Evolutionary conservation across 2,888 invertebrate species (phyloP).

Genomic region (Pharmacophagus antenor): DNA sequence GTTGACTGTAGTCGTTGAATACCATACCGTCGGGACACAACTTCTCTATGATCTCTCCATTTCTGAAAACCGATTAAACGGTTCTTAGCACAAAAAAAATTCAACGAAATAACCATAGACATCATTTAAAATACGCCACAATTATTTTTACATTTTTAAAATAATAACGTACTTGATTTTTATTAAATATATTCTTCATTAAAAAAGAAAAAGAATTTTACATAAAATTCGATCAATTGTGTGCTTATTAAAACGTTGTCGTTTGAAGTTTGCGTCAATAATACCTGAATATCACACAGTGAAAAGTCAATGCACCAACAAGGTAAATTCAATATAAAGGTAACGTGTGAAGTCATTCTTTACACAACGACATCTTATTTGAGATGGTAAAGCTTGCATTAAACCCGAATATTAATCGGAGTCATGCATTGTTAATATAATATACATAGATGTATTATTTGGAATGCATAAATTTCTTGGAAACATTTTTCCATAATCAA

Average conservation of each 20-base stretch:
- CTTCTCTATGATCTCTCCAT: constrained; percentile 87
- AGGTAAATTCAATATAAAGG: constrained; percentile 29
- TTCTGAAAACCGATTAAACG: constrained; percentile 65
- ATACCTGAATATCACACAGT: constrained; percentile 7
- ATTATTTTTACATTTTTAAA: too few relatives aligned
- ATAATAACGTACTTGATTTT: too few relatives aligned
- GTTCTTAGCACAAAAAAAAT: background rate
- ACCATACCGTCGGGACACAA: constrained; percentile 94
- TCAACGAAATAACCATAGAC: too few relatives aligned
- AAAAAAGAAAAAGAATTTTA: too few relatives aligned
- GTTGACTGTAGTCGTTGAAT: constrained; percentile 91
- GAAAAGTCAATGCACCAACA: constrained; percentile 24
- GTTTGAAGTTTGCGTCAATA: constrained; percentile 1
- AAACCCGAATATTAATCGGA: too few relatives aligned
- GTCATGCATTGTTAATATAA: too few relatives aligned
- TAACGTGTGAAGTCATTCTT: constrained; percentile 7
- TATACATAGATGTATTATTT: too few relatives aligned
- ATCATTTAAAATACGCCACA: too few relatives aligned
- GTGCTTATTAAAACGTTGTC: background rate
- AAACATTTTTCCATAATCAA: too few relatives aligned
- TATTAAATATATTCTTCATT: too few relatives aligned
- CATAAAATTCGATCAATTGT: background rate
- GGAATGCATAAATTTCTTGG: too few relatives aligned
- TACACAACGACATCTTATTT: background rate
- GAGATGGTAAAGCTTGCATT: background rate